Evolutionary conservation across 2,113 vertebrate genomes (phyloP).

Genomic region (Cebus imitator): DNA sequence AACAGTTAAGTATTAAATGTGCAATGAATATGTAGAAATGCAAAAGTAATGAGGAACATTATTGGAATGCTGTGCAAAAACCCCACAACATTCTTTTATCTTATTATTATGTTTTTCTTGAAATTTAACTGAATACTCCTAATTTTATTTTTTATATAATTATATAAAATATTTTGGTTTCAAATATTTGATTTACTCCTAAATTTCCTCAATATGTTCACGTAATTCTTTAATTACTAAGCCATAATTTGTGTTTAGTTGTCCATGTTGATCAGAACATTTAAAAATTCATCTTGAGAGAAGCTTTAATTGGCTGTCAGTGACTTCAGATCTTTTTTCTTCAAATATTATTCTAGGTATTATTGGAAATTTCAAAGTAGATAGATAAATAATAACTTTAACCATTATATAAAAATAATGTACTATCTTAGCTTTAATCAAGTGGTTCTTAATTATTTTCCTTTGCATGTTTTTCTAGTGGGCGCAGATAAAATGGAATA

Average conservation of each 20-base stretch:
- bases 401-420: not conserved
- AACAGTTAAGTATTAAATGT: conserved; percentile 45
- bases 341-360: not conserved
- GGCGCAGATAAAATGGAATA: not conserved
- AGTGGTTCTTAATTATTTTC: not conserved
- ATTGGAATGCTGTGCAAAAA: not conserved
- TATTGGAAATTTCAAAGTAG: conserved; percentile 36
- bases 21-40: conserved; percentile 35
- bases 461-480: not conserved
- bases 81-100: not conserved
- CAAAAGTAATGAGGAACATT: not conserved
- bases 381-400: not conserved
- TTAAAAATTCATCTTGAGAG: not conserved
- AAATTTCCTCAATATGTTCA: conserved; percentile 23
- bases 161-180: conserved; percentile 22
- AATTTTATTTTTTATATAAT: conserved; percentile 43
- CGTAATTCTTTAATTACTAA: conserved; percentile 16
- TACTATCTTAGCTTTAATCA: not conserved
- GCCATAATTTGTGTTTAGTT: conserved; percentile 44
- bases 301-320: not conserved
- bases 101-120: not conserved
- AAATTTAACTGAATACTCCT: not conserved
- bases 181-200: not conserved
- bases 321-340: not conserved
- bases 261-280: not conserved